Conservation (phyloP, 1,140 invertebrate species). For the Octopus sinensis region DNA sequence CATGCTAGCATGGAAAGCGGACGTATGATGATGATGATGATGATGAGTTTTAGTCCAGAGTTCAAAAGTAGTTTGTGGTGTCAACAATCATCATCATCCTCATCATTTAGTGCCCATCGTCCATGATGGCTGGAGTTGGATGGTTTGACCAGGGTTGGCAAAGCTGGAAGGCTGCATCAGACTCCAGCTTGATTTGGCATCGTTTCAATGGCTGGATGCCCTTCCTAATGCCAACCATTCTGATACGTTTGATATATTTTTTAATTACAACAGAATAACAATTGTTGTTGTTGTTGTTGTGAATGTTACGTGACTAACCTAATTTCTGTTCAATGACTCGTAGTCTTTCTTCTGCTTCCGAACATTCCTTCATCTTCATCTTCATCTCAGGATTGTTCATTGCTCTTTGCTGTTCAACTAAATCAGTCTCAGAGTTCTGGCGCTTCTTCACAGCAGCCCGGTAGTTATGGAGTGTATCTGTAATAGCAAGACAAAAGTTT, state of each 20-base stretch:
- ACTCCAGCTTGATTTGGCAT: too few relatives aligned
- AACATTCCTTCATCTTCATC: conserved; percentile 51
- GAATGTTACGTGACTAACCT: conserved; percentile 28
- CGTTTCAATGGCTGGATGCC: too few relatives aligned
- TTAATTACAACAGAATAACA: not conserved
- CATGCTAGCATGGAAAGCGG: too few relatives aligned
- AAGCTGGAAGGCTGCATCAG: too few relatives aligned
- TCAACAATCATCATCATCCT: too few relatives aligned
- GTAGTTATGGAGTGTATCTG: conserved; percentile 48
- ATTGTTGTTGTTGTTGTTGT: not conserved
- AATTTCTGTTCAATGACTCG: conserved; percentile 46
- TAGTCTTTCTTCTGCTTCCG: conserved; percentile 48
- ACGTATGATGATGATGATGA: too few relatives aligned
- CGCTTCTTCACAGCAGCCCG: conserved; percentile 37
- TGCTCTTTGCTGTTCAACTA: conserved; percentile 46
- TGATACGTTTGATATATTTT: not conserved
- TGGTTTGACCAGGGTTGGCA: too few relatives aligned
- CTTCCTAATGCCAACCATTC: too few relatives aligned
- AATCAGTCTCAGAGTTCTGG: conserved; percentile 42
- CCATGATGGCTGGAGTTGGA: too few relatives aligned
- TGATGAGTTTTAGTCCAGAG: too few relatives aligned
- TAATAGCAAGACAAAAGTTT: not conserved
- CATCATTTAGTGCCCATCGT: too few relatives aligned
- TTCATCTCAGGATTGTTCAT: conserved; percentile 51
- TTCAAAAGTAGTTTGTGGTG: too few relatives aligned